Evolutionary conservation across 30 jellyfish, hydroid and myxozoan species (phyloP), one percentile per base, ranked within the genome.

Genomic region (Aurelia sp.): DNA sequence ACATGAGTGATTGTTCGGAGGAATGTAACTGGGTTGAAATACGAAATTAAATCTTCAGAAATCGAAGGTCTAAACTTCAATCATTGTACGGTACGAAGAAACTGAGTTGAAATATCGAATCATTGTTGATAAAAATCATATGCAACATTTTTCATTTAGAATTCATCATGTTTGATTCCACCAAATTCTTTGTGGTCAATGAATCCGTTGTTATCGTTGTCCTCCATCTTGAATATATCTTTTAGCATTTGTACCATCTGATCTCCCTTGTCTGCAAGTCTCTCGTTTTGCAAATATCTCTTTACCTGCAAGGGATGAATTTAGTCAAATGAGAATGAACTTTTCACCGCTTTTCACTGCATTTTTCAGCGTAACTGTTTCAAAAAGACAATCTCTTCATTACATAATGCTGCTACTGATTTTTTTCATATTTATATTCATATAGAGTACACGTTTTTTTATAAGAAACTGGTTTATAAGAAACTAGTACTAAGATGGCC

Each of bases 161-260:
- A 76, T 84, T 94, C 99, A 59, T 88, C 97, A 57, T 81, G 99
- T 80, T 94, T 94, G 21, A 51, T 21, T 5, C 99, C 99, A 33
- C 97, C 85, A 76, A 94, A 94, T 81, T 94, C 99, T 4, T 74
- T 55, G 69, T 87, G 97, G 41, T 87, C 82, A 76, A 94, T 94
- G 73, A 57, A 85, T 22, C 99, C 99, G 72, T 94, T 92, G 24
- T 55, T 76, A 63, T 94, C 91, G 18, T 88, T 69, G 70, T 94
- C 99, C 67, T 94, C 99, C 89, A 82, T 94, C 60, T 76, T 82
- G 88, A 94, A 94, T 38, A 94, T 94, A 21, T 94, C 97, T 47
- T 74, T 69, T 74, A 94, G 59, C 63, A 94, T 58, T n/a, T 63
- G 81, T 11, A 63, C 53, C 22, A 94, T 51, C 55, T 95, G 96